phyloP scores from a whole-genome alignment of 1,140 invertebrate genomes.

The Papilio dardanus region DNA sequence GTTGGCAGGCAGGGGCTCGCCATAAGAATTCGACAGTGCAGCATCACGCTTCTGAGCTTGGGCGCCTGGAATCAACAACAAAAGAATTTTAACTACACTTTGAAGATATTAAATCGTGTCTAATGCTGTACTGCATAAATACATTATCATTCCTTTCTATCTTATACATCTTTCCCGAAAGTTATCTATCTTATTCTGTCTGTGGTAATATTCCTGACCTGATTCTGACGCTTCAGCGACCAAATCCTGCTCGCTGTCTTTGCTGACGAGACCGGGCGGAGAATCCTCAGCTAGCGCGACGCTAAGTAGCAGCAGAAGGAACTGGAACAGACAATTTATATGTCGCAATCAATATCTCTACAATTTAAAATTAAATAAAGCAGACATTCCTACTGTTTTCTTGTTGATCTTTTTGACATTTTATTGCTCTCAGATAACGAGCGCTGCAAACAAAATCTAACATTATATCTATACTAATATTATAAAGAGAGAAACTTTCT shows the following conservation, averaged over 20 bases:
- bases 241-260: conserved; percentile 68
- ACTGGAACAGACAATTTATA: conserved; percentile 45
- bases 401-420: no score
- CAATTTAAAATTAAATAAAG: no score
- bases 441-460: no score
- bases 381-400: no score
- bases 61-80: conserved; percentile 54
- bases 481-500: no score
- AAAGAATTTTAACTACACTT: neutral
- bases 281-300: conserved; percentile 56
- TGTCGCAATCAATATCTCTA: no score
- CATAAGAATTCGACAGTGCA: conserved; percentile 79
- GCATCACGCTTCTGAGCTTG: conserved; percentile 82
- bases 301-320: conserved; percentile 47
- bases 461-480: no score
- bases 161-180: neutral
- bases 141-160: no score
- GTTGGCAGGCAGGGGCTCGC: conserved; percentile 74
- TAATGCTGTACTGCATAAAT: no score
- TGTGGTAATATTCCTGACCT: conserved; percentile 50
- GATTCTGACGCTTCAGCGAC: conserved; percentile 66
- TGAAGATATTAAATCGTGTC: neutral
- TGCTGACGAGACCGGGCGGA: conserved; percentile 63
- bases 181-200: neutral
- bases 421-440: no score